These are phyloP conservation scores for Herpailurus yagouaroundi DNA, from an alignment of 2,113 vertebrate species.

Conservation along the genomic window DNA sequence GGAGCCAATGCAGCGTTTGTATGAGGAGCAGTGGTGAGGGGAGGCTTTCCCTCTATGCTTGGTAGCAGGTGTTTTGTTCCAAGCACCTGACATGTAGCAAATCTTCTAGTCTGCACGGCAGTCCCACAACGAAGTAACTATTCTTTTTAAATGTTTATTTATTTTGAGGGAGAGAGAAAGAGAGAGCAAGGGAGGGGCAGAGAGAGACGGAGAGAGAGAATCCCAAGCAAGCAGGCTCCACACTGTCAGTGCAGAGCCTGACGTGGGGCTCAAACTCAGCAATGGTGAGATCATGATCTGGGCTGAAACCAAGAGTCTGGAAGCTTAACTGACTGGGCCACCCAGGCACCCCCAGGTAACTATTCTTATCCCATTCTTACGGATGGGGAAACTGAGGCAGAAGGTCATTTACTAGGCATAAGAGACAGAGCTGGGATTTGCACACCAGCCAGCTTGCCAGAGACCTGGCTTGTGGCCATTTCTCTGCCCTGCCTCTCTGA, in stretches of 20 bases:
- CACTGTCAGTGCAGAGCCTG: too few species aligned
- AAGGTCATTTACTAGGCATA: not conserved
- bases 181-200: too few species aligned
- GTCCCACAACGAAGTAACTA: not conserved
- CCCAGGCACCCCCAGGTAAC: not conserved
- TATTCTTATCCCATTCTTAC: not conserved
- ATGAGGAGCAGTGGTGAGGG: fast-evolving
- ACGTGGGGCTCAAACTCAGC: too few species aligned
- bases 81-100: not conserved
- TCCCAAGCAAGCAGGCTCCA: too few species aligned
- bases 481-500: not conserved
- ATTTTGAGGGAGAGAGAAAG: too few species aligned
- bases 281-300: too few species aligned
- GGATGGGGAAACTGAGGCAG: not conserved
- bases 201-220: too few species aligned
- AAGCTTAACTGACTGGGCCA: too few species aligned
- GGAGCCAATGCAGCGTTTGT: fast-evolving
- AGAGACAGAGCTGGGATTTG: not conserved
- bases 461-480: not conserved
- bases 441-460: not conserved
- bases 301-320: too few species aligned
- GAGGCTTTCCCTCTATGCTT: not conserved
- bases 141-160: too few species aligned
- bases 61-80: not conserved
- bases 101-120: fast-evolving